Conservation (phyloP, 2,797 vertebrate species). For the Anabas testudineus region DNA sequence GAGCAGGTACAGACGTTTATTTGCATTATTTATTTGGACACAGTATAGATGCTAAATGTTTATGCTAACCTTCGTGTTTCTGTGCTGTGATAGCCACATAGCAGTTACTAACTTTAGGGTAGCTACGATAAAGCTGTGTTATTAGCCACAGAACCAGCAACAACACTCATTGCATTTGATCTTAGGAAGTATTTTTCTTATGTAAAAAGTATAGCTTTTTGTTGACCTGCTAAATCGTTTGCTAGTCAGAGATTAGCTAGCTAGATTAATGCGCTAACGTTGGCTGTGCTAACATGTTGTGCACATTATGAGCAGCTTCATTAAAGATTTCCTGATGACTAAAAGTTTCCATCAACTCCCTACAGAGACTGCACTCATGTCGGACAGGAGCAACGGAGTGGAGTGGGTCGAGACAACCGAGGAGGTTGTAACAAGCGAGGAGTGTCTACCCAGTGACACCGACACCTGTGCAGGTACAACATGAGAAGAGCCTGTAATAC, state of each 20-base stretch:
- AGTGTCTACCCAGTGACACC: slow-evolving; percentile 36
- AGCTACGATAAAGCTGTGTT: background rate
- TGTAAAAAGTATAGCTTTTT: background rate
- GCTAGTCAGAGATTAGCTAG: background rate
- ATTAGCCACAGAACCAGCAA: background rate
- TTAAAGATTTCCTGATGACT: background rate
- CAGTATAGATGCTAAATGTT: no score
- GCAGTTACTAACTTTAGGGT: background rate
- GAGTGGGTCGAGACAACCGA: slow-evolving; percentile 77
- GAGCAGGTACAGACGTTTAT: background rate
- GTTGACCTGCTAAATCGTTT: background rate
- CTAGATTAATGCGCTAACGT: slow-evolving; percentile 15
- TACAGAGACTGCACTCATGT: slow-evolving; percentile 58
- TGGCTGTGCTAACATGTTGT: background rate
- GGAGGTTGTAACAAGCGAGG: slow-evolving; percentile 71
- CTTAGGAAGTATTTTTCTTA: background rate
- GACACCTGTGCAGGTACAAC: slow-evolving; percentile 56
- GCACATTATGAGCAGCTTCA: background rate
- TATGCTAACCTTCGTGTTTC: background rate
- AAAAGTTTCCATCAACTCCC: background rate
- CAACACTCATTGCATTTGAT: background rate
- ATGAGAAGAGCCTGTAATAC: background rate
- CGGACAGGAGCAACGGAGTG: slow-evolving; percentile 49
- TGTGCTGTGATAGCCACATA: slow-evolving; percentile 8
- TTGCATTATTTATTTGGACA: accelerated